These are phyloP conservation scores for Eristalinus aeneus DNA, from an alignment of 2,888 invertebrate species.

Conservation along the genomic window DNA sequence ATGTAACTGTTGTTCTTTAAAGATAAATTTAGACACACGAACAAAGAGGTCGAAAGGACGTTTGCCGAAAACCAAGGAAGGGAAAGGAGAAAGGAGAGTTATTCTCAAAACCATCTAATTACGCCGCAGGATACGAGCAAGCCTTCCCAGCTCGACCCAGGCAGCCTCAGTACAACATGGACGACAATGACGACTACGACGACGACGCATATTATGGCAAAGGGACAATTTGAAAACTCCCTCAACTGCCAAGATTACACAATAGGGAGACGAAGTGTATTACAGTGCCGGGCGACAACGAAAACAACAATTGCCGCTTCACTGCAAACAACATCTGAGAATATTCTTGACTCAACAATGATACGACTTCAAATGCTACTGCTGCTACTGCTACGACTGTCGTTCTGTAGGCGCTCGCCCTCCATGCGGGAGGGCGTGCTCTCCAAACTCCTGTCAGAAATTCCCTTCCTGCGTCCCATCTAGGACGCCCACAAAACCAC, in stretches of 20 bases:
- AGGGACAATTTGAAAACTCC: constrained; percentile 59
- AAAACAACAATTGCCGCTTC: constrained; percentile 49
- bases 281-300: constrained; percentile 32
- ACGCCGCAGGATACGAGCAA: constrained; percentile 32
- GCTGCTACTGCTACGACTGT: neutral
- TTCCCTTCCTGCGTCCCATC: constrained; percentile 10
- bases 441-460: constrained; percentile 14
- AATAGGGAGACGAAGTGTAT: constrained; percentile 44
- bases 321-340: constrained; percentile 57
- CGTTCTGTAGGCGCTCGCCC: neutral
- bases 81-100: neutral
- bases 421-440: constrained; percentile 48
- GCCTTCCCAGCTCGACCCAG: neutral
- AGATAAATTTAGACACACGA: neutral
- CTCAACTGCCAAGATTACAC: constrained; percentile 52
- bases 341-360: constrained; percentile 45
- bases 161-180: too few relatives aligned
- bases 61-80: neutral
- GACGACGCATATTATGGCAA: constrained; percentile 25
- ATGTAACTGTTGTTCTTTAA: constrained; percentile 1
- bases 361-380: constrained; percentile 23
- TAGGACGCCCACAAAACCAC: neutral
- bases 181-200: neutral
- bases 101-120: constrained; percentile 56
- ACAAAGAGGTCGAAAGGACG: neutral